Evolutionary conservation across 64 coral and sea anemone genomes (phyloP).

Genomic region (Montipora cactus): DNA sequence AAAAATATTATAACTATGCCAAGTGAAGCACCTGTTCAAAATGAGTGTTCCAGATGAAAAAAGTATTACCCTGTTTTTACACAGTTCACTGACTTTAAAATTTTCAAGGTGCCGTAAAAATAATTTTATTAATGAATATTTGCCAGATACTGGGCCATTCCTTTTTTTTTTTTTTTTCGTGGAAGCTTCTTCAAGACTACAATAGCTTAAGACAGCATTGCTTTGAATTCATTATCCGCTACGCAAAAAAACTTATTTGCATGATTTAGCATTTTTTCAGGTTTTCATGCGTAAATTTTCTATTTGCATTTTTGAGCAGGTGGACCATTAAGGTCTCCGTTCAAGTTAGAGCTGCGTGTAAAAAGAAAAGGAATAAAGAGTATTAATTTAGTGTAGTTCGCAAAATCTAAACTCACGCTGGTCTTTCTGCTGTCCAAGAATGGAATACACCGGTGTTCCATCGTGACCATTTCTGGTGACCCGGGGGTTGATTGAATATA

Average conservation of each 20-base stretch:
- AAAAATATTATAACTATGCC: too few species aligned
- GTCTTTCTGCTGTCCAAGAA: conserved; percentile 88
- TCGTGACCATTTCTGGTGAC: conserved; percentile 85
- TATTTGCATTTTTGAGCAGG: not conserved
- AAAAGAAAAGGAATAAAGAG: not conserved
- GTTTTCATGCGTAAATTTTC: not conserved
- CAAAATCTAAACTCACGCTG: conserved; percentile 68
- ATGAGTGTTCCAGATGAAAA: too few species aligned
- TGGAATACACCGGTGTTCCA: conserved; percentile 89
- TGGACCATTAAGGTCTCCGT: not conserved
- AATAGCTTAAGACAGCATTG: not conserved
- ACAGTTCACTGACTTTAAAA: too few species aligned
- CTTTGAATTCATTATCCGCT: not conserved
- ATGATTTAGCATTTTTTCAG: not conserved
- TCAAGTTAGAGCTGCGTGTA: not conserved
- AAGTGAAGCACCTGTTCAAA: too few species aligned
- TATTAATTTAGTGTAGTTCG: not conserved
- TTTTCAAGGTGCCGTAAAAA: too few species aligned
- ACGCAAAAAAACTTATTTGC: not conserved
- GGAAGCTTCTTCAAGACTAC: not conserved
- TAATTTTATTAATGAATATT: too few species aligned
- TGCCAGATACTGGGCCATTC: too few species aligned
- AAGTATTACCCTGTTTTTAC: too few species aligned
- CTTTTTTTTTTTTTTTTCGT: too few species aligned
- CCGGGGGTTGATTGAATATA: conserved; percentile 80